Evolutionary conservation across 2,113 vertebrate species (phyloP).

Genomic region (Elachura formosa): DNA sequence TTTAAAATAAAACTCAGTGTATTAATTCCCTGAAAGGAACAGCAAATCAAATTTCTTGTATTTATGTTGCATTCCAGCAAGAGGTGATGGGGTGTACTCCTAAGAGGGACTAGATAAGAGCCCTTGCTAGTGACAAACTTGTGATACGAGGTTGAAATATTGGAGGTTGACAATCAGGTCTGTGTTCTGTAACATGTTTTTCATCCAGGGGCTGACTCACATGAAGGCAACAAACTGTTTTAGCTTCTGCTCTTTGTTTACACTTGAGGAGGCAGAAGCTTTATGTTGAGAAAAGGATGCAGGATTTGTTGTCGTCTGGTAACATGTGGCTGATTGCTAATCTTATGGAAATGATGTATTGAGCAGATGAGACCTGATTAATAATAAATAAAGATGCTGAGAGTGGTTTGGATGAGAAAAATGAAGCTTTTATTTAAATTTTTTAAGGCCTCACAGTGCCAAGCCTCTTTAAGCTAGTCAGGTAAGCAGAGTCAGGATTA

Average conservation of each 20-base stretch:
- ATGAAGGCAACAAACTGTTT: not conserved
- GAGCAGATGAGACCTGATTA: slow-evolving; percentile 22
- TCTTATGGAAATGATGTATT: not conserved
- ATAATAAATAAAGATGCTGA: slow-evolving; percentile 3
- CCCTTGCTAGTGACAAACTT: not conserved
- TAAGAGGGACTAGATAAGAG: not conserved
- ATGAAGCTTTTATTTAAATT: not conserved
- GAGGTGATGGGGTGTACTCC: not conserved
- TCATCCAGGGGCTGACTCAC: not conserved
- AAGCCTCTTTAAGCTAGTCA: not conserved
- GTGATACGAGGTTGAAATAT: not conserved
- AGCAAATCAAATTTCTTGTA: not conserved
- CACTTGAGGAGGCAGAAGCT: not conserved
- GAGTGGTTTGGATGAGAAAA: not conserved
- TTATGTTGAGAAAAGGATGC: not conserved
- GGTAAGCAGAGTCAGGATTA: not conserved
- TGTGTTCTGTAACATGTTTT: not conserved
- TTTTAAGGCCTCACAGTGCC: not conserved
- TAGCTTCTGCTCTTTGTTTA: not conserved
- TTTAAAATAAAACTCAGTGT: not conserved
- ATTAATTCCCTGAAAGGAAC: not conserved
- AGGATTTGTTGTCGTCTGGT: not conserved
- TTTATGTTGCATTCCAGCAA: not conserved
- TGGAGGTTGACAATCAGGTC: not conserved
- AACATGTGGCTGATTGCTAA: not conserved